These are phyloP conservation scores for Acrocephalus scirpaceus DNA, from an alignment of 2,797 vertebrate genomes.

Conservation along the genomic window DNA sequence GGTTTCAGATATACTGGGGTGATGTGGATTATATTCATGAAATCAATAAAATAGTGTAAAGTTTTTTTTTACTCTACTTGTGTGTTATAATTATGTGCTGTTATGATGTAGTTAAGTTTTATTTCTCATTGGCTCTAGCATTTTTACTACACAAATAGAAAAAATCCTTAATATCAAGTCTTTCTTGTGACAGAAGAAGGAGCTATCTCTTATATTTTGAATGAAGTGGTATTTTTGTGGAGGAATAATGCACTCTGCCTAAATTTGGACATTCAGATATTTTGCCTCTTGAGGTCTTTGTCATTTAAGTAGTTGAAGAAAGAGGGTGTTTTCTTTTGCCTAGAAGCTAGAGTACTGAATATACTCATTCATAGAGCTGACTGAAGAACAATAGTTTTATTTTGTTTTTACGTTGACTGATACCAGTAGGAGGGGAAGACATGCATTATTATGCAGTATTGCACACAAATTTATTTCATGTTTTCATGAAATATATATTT, in stretches of 20 bases:
- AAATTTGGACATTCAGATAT: background rate
- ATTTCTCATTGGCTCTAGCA: background rate
- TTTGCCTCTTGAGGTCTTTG: constrained; percentile 4
- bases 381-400: background rate
- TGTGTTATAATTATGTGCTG: background rate
- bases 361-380: background rate
- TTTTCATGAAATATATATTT: background rate
- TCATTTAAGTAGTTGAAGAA: constrained; percentile 31
- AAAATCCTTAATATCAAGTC: background rate
- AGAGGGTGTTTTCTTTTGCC: background rate
- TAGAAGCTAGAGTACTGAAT: background rate
- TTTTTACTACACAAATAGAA: background rate
- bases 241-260: background rate
- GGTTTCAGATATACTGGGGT: background rate
- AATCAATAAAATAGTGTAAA: background rate
- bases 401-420: constrained; percentile 6
- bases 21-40: background rate
- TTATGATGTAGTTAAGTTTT: background rate
- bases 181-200: background rate
- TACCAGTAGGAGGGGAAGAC: background rate
- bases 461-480: background rate
- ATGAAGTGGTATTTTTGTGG: background rate
- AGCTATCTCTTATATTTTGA: background rate
- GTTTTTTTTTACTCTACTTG: background rate
- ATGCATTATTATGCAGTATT: background rate